Base-by-base conservation (phyloP, 2,797 vertebrate species). In the Hipposideros larvatus region DNA sequence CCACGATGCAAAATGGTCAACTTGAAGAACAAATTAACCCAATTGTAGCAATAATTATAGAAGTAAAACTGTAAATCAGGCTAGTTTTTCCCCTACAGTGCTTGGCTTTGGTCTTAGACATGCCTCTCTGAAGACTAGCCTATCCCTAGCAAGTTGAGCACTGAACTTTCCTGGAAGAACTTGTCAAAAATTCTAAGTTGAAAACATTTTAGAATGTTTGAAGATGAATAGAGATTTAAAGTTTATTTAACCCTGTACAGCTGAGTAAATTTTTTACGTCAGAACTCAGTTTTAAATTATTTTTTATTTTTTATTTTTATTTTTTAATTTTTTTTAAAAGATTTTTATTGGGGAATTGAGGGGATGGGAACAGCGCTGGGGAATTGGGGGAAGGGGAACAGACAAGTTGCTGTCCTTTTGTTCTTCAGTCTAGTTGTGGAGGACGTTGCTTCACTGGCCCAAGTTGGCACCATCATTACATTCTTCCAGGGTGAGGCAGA, bases 141-240 rank as follows among this genome's bases (percentile, higher is more conserved):
- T 18, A n/a, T 83, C 28, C 87, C 57, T 34, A 78, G 61, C 15
- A 96, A 91, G 78, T 1, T 71, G 24, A 57, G 18, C 46, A 66
- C 28, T 89, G n/a, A 48, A 68, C 41, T 93, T 77, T 89, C 51
- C 65, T 73, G 31, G 59, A 92, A 55, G 24, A 87, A 41, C 11
- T 43, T 75, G 51, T 74, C 63, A 77, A 87, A 71, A 90, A 90
- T 85, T 92, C 48, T 87, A 77, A 90, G 34, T 22, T 82, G 22
- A 77, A 90, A 91, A 82, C 4, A 68, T 46, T 84, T 79, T 80
- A 37, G 37, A 92, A 37, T 92, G 11, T 68, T 90, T 90, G 4
- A 88, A 85, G 37, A 80, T 5, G 57, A 82, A 75, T 31, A 48
- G 24, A 75, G 34, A 85, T 88, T 66, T 71, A 71, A 92, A 63